Evolutionary conservation across 2,113 vertebrate genomes (phyloP).

Genomic region (Phrynosoma blainvillii): DNA sequence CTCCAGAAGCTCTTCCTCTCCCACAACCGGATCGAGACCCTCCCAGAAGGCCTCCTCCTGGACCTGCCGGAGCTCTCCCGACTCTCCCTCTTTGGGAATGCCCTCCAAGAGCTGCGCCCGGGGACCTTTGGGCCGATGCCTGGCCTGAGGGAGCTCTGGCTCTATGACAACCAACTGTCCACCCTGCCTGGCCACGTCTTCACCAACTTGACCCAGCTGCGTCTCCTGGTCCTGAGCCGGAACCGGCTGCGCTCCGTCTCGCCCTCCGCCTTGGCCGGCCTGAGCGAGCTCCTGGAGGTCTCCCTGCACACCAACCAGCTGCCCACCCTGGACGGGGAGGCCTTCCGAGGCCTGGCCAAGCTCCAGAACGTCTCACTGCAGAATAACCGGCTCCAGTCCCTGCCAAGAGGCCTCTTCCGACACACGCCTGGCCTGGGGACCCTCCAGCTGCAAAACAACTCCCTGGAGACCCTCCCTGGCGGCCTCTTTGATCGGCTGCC

Average conservation of each 20-base stretch:
- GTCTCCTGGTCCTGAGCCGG: conserved; percentile 86
- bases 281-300: conserved; percentile 82
- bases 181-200: conserved; percentile 80
- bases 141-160: conserved; percentile 84
- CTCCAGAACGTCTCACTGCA: conserved; percentile 90
- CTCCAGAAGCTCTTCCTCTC: conserved; percentile 89
- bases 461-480: conserved; percentile 79
- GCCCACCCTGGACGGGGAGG: conserved; percentile 71
- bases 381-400: conserved; percentile 81
- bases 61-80: conserved; percentile 79
- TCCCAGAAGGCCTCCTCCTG: conserved; percentile 84
- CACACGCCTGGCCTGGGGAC: conserved; percentile 71
- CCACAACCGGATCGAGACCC: conserved; percentile 80
- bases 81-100: conserved; percentile 88
- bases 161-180: conserved; percentile 88
- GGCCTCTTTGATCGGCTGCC: conserved; percentile 80
- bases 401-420: conserved; percentile 80
- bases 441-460: conserved; percentile 87
- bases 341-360: conserved; percentile 77
- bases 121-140: conserved; percentile 84
- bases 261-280: conserved; percentile 78
- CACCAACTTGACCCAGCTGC: conserved; percentile 82
- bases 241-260: conserved; percentile 84
- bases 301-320: conserved; percentile 88
- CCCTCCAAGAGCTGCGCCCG: conserved; percentile 77